Base-by-base conservation (phyloP, 2,888 invertebrate species). In the Rhimphoctona megacephalus region DNA sequence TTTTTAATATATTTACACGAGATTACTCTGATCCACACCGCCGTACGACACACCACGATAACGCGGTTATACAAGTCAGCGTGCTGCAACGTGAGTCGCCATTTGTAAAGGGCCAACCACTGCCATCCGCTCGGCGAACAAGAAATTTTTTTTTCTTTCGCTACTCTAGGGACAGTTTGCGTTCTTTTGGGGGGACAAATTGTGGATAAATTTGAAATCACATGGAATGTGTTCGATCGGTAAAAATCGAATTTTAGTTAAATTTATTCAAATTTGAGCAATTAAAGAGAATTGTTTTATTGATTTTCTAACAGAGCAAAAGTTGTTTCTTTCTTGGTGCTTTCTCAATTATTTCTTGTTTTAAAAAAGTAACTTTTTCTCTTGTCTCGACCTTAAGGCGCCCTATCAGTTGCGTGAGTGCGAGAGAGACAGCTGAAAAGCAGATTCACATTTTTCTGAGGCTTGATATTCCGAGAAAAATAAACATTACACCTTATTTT, bases 1-100 rank as follows among this genome's bases (percentile, higher is more conserved):
- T 11, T 69, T 52, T 33, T 43, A 54, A 64, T 85, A 81, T 83
- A 88, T 89, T 91, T 90, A 90, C 88, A 90, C 78, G 85, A 80
- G 85, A 78, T 72, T 70, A 73, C 52, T 61, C 76, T 25, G 73
- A 61, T 72, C 67, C 19, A 39, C 25, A 54, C 79, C 79, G 64
- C 78, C 81, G 81, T 81, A 54, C 57, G 82, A 81, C 80, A 25
- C 86, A 86, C 85, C 87, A 86, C 85, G 85, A 67, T 25, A 83
- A 81, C 87, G 88, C 86, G 91, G 90, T 92, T 91, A 92, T 89
- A 91, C 88, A 90, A 88, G 89, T 90, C 92, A 89, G 92, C 93
- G 92, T 93, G 93, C 89, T 92, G 93, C 88, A 88, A 88, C 91
- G 91, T 90, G 87, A 85, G 91, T 89, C 92, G 93, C 93, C 93